phyloP scores from a whole-genome alignment of 2,797 vertebrate species.

The Pseudochirops corinnae region DNA sequence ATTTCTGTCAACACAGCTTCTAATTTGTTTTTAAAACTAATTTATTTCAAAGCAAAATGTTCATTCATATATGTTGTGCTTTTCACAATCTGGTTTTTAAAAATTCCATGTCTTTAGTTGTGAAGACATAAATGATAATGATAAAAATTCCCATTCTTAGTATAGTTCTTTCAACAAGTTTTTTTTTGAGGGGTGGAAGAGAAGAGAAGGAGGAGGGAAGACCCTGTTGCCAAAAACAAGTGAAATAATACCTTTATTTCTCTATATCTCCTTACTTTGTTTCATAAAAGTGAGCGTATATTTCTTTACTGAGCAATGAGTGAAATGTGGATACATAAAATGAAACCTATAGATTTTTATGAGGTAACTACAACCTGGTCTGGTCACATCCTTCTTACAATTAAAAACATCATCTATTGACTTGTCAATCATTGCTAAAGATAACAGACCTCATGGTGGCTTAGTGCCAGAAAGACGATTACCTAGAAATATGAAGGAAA shows the following conservation, averaged over 20 bases:
- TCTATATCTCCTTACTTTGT: slow-evolving; percentile 35
- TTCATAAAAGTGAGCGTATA: slow-evolving; percentile 39
- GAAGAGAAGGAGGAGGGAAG: slow-evolving; percentile 5
- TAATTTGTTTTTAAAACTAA: slow-evolving; percentile 67
- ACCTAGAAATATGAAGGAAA: slow-evolving; percentile 19
- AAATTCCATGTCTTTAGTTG: slow-evolving; percentile 45
- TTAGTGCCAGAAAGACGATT: slow-evolving; percentile 47
- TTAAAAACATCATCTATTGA: neutral
- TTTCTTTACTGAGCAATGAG: slow-evolving; percentile 9
- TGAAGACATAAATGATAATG: slow-evolving; percentile 44
- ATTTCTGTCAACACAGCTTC: slow-evolving; percentile 61
- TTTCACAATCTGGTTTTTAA: slow-evolving; percentile 64
- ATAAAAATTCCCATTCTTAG: slow-evolving; percentile 49
- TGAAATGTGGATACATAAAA: slow-evolving; percentile 31
- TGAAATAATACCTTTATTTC: slow-evolving; percentile 40
- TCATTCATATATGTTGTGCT: slow-evolving; percentile 59
- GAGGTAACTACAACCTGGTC: slow-evolving; percentile 46
- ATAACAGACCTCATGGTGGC: slow-evolving; percentile 35
- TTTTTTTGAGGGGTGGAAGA: slow-evolving; percentile 26
- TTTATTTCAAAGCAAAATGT: slow-evolving; percentile 67
- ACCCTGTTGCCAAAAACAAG: slow-evolving; percentile 35
- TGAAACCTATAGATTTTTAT: slow-evolving; percentile 50
- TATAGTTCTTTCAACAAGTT: slow-evolving; percentile 14
- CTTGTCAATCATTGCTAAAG: neutral
- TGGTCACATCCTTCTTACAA: neutral